A percentile compares a stretch with the other conserved stretches of the same genome.
These are phyloP conservation scores for Byasa hedistus DNA, from an alignment of 2,888 invertebrate genomes.

Conservation along the genomic window DNA sequence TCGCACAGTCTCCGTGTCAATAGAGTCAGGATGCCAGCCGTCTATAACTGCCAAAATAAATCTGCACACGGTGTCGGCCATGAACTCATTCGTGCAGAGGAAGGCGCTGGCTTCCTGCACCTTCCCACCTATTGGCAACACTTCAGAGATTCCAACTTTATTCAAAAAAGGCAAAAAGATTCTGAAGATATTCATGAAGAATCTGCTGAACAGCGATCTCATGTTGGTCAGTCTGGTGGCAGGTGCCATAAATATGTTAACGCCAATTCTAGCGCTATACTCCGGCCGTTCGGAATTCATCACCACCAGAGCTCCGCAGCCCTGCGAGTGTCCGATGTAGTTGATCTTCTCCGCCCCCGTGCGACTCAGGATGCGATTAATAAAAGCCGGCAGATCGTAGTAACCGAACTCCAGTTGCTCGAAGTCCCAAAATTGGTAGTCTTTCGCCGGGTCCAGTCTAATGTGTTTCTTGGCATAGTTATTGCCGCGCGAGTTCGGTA, in stretches of 20 bases:
- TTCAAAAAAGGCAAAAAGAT: conserved; percentile 40
- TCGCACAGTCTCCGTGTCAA: conserved; percentile 46
- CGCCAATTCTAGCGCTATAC: conserved; percentile 82
- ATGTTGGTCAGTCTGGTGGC: conserved; percentile 73
- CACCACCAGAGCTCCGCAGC: conserved; percentile 58
- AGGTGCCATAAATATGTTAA: conserved; percentile 83
- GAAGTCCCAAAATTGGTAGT: conserved; percentile 69
- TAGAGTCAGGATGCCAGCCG: conserved; percentile 51
- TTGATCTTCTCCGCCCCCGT: conserved; percentile 51
- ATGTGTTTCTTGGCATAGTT: conserved; percentile 78
- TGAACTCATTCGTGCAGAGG: conserved; percentile 48
- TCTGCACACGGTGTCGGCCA: conserved; percentile 45
- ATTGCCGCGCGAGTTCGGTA: conserved; percentile 54
- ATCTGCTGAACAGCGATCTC: conserved; percentile 45
- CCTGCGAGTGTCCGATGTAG: conserved; percentile 78
- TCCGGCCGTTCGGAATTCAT: conserved; percentile 83
- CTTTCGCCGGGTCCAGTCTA: conserved; percentile 49
- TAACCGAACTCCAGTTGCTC: conserved; percentile 86
- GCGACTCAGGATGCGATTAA: conserved; percentile 54
- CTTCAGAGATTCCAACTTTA: conserved; percentile 45
- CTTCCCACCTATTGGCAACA: conserved; percentile 50
- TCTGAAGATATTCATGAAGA: conserved; percentile 35
- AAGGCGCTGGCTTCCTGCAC: conserved; percentile 51
- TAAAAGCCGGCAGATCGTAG: conserved; percentile 85
- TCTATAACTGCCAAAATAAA: conserved; percentile 40